Evolutionary conservation across 2,113 vertebrate species (phyloP), one percentile per base, ranked within the genome.

Genomic region (Microcebus ravelobensis): DNA sequence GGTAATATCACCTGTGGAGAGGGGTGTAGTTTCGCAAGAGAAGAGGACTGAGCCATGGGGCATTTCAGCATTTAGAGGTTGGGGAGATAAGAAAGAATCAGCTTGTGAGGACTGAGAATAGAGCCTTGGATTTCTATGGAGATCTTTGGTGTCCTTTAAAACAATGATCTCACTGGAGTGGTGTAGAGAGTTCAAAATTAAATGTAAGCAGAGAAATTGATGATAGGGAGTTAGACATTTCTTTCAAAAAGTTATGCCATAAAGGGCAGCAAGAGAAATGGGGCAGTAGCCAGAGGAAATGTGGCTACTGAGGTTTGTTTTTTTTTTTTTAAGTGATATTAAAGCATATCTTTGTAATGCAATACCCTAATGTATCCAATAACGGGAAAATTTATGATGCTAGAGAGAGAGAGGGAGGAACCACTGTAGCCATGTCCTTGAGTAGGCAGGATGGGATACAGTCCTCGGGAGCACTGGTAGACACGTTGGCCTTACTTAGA

Each of bases 61-160:
- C n/a, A 61, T 45, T 90, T 23, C 39, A 21, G 8, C 17, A 31
- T 50, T 92, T 70, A 90, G 65, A 90, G 13, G 11, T 61, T 74
- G 31, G 8, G 15, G 13, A 71, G 68, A 42, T 34, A 82, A 94
- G 39, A 45, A 91, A 82, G 65, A 94, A 81, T 48, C 10, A 87
- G 70, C 68, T 80, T 90, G 14, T 61, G 57, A 61, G 21, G 36
- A 71, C 59, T 81, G 52, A 96, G 45, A 68, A 8, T 31, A 91
- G 59, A 77, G 6, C 34, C 59, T 93, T 81, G 52, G 31, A 70
- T 90, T 95, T 48, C 70, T 68, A 31, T n/a, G 50, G 70, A 70
- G 27, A 55, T 65, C 65, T 90, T 93, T 63, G 45, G 27, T 95
- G 59, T 76, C 23, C 14, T 96, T 92, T 89, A 36, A 79, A 67